Base-by-base conservation (phyloP, 2,113 vertebrate genomes). In the Arenaria interpres region DNA sequence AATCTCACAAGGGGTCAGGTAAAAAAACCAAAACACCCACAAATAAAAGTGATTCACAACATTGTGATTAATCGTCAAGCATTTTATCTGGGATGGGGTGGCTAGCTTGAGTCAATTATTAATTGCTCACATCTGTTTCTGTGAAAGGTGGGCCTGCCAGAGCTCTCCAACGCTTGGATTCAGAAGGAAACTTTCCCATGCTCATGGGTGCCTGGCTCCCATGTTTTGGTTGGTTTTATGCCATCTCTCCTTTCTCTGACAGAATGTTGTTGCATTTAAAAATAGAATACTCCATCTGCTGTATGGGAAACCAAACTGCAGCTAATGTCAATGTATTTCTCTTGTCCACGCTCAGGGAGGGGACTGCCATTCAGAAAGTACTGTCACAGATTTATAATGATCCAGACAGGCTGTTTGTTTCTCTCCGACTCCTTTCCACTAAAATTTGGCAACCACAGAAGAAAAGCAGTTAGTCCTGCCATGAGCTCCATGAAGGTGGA, bases 251-350 rank as follows among this genome's bases (percentile, higher is more conserved):
- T 80, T 96, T 86, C 37, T 84, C 60, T 60, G 48, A 60, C 37
- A 60, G 46, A 57, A 54, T 32, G 23, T 37, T 85, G 50, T 43
- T 59, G 6, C 51, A 87, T 90, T 81, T 66, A 75, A 90, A 95
- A 95, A 56, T 12, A 89, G 41, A 89, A 96, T 78, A 90, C 94
- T 96, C 90, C 94, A 87, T 82, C 93, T 95, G 83, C 73, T 72
- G 69, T 82, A 81, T 15, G 33, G 32, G 41, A 96, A 87, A 78
- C 27, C 0, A 1, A 92, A 96, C 3, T 96, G 90, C 85, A 94
- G 78, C 67, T 80, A 17, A 53, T 3, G 18, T n/a, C 4, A 8
- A 3, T 8, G 32, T 19, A 33, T 56, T 93, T 93, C 48, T 35
- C 33, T 46, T 35, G 46, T 27, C 32, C 2, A 0, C 27, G 45